These are phyloP conservation scores for Euwallacea similis DNA, from an alignment of 1,140 invertebrate species.

Conservation along the genomic window DNA sequence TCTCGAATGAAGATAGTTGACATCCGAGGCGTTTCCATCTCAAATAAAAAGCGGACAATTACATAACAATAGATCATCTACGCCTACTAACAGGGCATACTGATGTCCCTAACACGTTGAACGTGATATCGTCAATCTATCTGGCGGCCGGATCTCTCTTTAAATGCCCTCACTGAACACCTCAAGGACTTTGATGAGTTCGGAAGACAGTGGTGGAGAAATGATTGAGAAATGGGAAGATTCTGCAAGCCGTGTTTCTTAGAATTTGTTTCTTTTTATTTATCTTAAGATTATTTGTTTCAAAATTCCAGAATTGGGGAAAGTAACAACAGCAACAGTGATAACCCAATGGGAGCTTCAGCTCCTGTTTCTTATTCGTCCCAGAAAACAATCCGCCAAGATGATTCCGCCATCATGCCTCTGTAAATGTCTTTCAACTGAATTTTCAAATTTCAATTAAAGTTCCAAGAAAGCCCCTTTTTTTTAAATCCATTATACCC, in stretches of 20 bases:
- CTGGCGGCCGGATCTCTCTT: conserved; percentile 46
- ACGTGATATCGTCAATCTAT: conserved; percentile 49
- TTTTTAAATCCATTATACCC: no score
- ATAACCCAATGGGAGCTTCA: no score
- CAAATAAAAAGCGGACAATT: conserved; percentile 55
- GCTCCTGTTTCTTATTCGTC: no score
- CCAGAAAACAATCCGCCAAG: no score
- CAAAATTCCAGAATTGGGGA: no score
- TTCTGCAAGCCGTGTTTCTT: no score
- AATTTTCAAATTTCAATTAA: no score
- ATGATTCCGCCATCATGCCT: no score
- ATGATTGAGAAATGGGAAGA: no score
- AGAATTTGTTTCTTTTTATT: not conserved
- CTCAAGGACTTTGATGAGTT: conserved; percentile 37
- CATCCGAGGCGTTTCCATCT: conserved; percentile 51
- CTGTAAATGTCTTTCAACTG: no score
- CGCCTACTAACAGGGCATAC: conserved; percentile 53
- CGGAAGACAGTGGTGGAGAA: conserved; percentile 5
- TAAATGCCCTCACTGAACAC: conserved; percentile 48
- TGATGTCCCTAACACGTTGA: conserved; percentile 51
- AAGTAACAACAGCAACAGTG: no score
- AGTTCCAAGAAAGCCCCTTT: no score
- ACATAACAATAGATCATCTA: conserved; percentile 54
- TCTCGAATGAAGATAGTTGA: conserved; percentile 50
- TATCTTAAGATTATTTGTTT: not conserved